Conservation (phyloP, 2,113 vertebrate genomes). For the Symphodus melops region DNA sequence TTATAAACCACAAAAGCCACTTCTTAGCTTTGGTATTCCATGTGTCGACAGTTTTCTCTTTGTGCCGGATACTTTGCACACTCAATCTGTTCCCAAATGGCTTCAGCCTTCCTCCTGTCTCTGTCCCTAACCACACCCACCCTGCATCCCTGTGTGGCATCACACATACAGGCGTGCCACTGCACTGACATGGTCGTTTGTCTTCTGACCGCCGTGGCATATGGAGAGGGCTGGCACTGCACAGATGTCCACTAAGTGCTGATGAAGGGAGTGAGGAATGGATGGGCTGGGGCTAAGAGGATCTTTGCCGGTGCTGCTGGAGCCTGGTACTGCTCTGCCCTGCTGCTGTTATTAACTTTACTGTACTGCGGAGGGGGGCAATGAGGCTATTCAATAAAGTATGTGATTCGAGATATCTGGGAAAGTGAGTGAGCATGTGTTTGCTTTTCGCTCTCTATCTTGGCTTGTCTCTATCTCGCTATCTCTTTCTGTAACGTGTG, state of each 20-base stretch:
- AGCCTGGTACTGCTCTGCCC: constrained; percentile 69
- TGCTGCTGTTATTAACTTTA: constrained; percentile 71
- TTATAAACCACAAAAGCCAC: constrained; percentile 32
- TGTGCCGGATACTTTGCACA: constrained; percentile 44
- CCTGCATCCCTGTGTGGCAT: constrained; percentile 61
- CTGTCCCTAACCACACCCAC: constrained; percentile 61
- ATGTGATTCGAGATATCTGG: constrained; percentile 54
- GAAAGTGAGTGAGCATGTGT: constrained; percentile 49
- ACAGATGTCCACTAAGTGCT: constrained; percentile 84
- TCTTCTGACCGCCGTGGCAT: constrained; percentile 79
- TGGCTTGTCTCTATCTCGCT: constrained; percentile 15
- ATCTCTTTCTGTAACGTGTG: constrained; percentile 1
- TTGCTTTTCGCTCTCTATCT: constrained; percentile 34
- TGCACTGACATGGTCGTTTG: constrained; percentile 75
- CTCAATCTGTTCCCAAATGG: constrained; percentile 31
- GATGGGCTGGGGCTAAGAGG: constrained; percentile 63
- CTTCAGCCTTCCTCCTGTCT: constrained; percentile 48
- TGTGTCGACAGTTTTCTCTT: constrained; percentile 50
- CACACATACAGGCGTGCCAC: constrained; percentile 68
- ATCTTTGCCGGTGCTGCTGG: constrained; percentile 71
- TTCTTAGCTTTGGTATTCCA: constrained; percentile 40
- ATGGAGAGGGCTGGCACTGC: constrained; percentile 80
- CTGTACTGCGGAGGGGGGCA: constrained; percentile 48
- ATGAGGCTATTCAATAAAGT: constrained; percentile 47
- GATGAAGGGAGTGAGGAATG: constrained; percentile 78